Conservation (phyloP, 2,797 vertebrate species). For the Peromyscus attwateri region DNA sequence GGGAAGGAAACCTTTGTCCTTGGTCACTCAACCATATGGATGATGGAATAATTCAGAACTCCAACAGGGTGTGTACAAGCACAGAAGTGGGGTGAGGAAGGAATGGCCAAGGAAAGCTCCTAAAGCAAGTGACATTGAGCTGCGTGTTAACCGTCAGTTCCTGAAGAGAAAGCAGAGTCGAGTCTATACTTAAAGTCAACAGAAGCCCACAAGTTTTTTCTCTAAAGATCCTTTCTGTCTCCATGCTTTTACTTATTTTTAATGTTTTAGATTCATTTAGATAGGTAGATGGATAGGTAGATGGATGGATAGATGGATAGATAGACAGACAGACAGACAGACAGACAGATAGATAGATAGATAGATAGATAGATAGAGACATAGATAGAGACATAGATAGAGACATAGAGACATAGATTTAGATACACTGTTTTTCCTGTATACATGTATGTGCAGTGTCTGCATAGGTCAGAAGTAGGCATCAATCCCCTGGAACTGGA, state of each 20-base stretch:
- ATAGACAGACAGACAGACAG: too few relatives aligned
- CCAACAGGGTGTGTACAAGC: rapidly evolving
- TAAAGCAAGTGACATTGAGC: neutral
- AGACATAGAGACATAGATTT: too few relatives aligned
- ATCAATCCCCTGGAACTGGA: neutral
- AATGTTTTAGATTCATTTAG: neutral
- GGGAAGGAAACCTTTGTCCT: neutral
- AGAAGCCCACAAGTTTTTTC: neutral
- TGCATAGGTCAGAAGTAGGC: neutral
- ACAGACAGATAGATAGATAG: neutral
- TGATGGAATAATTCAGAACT: neutral
- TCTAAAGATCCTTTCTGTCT: neutral
- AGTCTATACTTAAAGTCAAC: neutral
- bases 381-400: too few relatives aligned
- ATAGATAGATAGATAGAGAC: too few relatives aligned
- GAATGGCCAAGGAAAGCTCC: neutral
- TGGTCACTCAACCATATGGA: neutral
- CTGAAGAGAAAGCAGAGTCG: neutral
- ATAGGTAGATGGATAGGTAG: neutral
- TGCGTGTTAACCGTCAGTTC: neutral
- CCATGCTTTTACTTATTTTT: neutral
- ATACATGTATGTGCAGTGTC: neutral
- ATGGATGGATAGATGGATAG: too few relatives aligned
- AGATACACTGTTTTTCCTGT: neutral
- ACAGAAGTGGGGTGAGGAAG: neutral